These are phyloP conservation scores for Cryptomyrus ogoouensis DNA, from an alignment of 2,113 vertebrate species.

Conservation along the genomic window DNA sequence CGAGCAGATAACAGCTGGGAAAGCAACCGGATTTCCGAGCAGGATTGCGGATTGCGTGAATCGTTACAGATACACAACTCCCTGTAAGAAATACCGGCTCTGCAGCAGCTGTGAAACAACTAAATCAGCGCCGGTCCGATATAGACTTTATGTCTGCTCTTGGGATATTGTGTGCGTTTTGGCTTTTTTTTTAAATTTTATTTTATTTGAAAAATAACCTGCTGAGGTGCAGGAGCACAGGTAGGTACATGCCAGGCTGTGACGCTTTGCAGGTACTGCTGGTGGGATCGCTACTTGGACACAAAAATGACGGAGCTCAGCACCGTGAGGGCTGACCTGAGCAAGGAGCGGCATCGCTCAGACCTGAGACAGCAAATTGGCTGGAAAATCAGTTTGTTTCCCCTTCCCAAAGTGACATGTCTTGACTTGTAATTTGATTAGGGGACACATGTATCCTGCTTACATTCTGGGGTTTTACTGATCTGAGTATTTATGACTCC, in stretches of 20 bases:
- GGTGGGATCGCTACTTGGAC: not conserved
- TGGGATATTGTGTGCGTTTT: not conserved
- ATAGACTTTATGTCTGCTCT: slow-evolving; percentile 37
- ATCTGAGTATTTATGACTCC: not conserved
- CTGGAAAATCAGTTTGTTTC: not conserved
- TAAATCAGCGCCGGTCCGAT: slow-evolving; percentile 43
- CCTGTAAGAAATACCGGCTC: slow-evolving; percentile 22
- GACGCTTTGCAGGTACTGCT: not conserved
- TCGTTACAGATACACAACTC: not conserved
- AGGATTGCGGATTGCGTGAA: not conserved
- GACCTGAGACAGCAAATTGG: not conserved
- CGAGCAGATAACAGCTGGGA: not conserved
- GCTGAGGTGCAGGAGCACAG: not conserved
- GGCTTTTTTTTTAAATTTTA: not conserved
- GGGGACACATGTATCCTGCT: not conserved
- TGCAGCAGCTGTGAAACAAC: slow-evolving; percentile 39
- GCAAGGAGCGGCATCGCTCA: not conserved
- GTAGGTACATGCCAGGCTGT: not conserved
- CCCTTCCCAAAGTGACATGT: not conserved
- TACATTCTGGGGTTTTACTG: not conserved
- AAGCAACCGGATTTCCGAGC: not conserved
- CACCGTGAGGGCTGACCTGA: not conserved
- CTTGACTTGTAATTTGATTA: not conserved
- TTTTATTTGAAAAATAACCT: slow-evolving; percentile 11
- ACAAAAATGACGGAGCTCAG: not conserved